phyloP scores from a whole-genome alignment of 2,113 vertebrate genomes.

The Poecile atricapillus region DNA sequence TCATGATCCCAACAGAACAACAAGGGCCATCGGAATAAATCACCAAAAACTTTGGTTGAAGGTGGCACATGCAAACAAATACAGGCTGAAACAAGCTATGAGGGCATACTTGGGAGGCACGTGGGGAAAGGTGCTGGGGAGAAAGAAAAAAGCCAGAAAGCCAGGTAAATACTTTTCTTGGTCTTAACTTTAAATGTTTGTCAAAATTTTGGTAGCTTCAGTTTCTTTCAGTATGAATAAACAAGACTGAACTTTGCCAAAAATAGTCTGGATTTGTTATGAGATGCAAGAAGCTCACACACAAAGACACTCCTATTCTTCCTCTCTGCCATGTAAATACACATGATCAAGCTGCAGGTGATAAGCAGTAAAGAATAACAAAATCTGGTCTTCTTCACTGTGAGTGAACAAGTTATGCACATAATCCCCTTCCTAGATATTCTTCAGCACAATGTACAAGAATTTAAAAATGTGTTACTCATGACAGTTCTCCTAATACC shows the following conservation, averaged over 20 bases:
- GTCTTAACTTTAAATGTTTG: background rate
- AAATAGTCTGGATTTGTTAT: background rate
- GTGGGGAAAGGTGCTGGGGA: background rate
- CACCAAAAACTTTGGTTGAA: background rate
- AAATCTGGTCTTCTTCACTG: background rate
- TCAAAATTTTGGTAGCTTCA: background rate
- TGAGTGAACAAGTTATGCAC: background rate
- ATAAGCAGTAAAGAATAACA: background rate
- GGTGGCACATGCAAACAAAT: background rate
- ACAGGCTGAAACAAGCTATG: background rate
- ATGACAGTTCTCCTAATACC: background rate
- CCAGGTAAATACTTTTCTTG: background rate
- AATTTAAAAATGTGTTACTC: background rate
- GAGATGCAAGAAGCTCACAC: background rate
- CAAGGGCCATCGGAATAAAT: rapidly evolving
- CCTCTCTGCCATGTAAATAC: background rate
- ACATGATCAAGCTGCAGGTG: background rate
- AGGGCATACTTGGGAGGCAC: background rate
- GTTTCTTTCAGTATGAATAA: background rate
- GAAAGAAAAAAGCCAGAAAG: background rate
- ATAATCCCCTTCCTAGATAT: background rate
- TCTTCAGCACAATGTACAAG: background rate
- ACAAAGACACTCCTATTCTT: background rate
- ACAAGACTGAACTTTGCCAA: background rate
- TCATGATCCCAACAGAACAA: background rate